Evolutionary conservation across 2,797 vertebrate genomes (phyloP).

Genomic region (Melopsittacus undulatus): DNA sequence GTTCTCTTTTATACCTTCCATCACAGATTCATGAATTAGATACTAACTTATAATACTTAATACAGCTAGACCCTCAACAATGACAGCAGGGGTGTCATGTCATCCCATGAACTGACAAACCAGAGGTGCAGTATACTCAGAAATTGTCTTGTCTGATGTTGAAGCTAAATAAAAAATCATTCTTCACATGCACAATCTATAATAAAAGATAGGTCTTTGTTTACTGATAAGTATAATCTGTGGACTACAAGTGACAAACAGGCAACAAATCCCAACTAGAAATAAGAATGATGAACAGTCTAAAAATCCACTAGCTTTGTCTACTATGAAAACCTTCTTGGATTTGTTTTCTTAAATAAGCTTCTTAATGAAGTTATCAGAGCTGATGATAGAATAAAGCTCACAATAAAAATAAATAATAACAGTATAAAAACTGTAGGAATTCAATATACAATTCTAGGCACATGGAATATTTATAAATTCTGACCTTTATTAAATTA

Average conservation of each 20-base stretch:
- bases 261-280: neutral
- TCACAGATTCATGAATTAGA: neutral
- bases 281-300: slow-evolving; percentile 21
- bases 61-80: neutral
- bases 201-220: slow-evolving; percentile 5
- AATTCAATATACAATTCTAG: slow-evolving; percentile 48
- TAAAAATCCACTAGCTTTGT: neutral
- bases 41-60: neutral
- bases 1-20: neutral
- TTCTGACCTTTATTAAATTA: slow-evolving; percentile 35
- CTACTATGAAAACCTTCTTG: neutral
- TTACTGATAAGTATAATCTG: slow-evolving; percentile 33
- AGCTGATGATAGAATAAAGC: slow-evolving; percentile 32
- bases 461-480: slow-evolving; percentile 62
- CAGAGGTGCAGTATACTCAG: neutral
- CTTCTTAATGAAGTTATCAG: slow-evolving; percentile 19
- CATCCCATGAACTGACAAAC: neutral
- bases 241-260: slow-evolving; percentile 13
- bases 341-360: slow-evolving; percentile 31
- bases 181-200: neutral
- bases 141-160: neutral
- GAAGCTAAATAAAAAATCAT: neutral
- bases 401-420: slow-evolving; percentile 51
- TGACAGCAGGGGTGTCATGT: neutral
- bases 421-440: slow-evolving; percentile 25